Base-by-base conservation (phyloP, 2,797 vertebrate species). In the Pyrrhura leucotis region DNA sequence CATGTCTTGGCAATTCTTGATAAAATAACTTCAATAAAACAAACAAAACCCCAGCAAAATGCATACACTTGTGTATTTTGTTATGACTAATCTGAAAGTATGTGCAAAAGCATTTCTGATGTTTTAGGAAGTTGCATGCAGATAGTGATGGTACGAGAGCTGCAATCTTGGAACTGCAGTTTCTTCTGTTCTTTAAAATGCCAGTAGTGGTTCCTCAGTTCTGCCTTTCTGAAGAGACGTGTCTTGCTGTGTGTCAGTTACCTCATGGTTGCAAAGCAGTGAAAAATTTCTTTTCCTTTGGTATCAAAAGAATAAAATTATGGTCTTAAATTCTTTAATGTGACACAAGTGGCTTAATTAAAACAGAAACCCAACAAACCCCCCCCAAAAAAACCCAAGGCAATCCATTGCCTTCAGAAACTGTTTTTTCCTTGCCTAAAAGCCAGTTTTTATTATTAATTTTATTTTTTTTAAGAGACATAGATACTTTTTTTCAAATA, bases 351-450 rank as follows among this genome's bases (percentile, higher is more conserved):
- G 16, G 28, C 59, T 88, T 51, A 4, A 58, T 88, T 42, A 5
- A 35, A 23, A 35, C n/a, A 15, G 10, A 56, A 58, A 15, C 9
- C n/a, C 14, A 58, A 23, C n/a, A 56, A 33, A 9, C 6, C 21
- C n/a, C n/a, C 14, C 21, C n/a, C 2, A 20, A 28, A 31, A 9
- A 20, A 28, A 26, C 9, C 19, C 33, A 33, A 35, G 1, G 1
- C 20, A 65, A 14, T 2, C 4, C 3, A 3, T 35, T 48, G 47
- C 29, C 21, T 62, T 90, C 33, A 66, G 56, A 11, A 78, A 45
- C n/a, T 17, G 1, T 47, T 80, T 56, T 76, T 6, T 63, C 29
- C 17, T 51, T 31, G 28, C 40, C 17, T 90, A 12, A 71, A 85
- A 78, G 14, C 8, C n/a, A 20, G 17, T 13, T 35, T 26, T 33